phyloP scores from a whole-genome alignment of 2,797 vertebrate genomes.

The Nothura maculosa region DNA sequence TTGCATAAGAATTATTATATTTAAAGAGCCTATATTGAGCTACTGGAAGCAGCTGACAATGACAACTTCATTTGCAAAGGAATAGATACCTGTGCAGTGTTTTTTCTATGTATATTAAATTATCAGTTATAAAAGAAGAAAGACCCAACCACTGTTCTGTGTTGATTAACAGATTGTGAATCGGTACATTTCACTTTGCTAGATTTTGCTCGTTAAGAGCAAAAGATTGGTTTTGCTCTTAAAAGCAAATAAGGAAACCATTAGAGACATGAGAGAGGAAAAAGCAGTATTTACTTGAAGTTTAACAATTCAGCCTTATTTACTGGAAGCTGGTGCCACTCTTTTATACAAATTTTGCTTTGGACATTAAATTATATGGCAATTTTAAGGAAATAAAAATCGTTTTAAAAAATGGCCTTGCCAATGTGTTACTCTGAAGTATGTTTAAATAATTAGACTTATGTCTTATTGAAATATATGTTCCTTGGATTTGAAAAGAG shows the following conservation, averaged over 20 bases:
- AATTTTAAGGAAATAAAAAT: conserved; percentile 64
- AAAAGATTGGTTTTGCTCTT: conserved; percentile 29
- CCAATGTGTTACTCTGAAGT: conserved; percentile 74
- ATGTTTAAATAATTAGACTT: conserved; percentile 86
- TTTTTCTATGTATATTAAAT: background rate
- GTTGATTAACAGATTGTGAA: background rate
- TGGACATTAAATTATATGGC: conserved; percentile 65
- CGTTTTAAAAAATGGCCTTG: conserved; percentile 66
- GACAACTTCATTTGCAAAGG: background rate
- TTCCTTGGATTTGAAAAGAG: conserved; percentile 73
- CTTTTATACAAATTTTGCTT: conserved; percentile 63
- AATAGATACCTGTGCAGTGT: background rate
- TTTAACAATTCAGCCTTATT: conserved; percentile 55
- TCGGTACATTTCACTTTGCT: background rate
- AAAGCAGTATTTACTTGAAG: conserved; percentile 53
- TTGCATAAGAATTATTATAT: background rate
- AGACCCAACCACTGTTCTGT: background rate
- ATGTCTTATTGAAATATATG: conserved; percentile 77
- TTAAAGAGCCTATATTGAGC: background rate
- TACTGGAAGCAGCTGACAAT: background rate
- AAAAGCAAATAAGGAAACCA: conserved; percentile 18
- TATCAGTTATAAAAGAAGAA: background rate
- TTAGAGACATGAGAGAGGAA: conserved; percentile 1
- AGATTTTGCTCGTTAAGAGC: background rate
- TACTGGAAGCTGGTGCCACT: conserved; percentile 56